phyloP scores from a whole-genome alignment of 2,888 invertebrate genomes.

The Hypena proboscidalis region DNA sequence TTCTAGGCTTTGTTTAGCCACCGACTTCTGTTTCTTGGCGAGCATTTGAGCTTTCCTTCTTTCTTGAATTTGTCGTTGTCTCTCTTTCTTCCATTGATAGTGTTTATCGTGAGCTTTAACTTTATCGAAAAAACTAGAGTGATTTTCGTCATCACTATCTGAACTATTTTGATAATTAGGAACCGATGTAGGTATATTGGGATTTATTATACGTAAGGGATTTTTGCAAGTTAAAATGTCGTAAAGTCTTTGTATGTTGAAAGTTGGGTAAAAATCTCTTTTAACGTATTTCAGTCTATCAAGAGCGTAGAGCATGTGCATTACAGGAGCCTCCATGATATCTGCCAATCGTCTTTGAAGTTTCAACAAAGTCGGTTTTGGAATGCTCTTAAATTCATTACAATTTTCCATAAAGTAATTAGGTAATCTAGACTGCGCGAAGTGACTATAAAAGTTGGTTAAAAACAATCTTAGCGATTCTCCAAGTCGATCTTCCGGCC shows the following conservation, averaged over 20 bases:
- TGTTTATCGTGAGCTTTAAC: constrained; percentile 81
- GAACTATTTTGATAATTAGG: constrained; percentile 57
- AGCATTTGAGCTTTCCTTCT: constrained; percentile 60
- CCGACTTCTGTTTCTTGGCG: constrained; percentile 59
- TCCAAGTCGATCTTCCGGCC: constrained; percentile 91
- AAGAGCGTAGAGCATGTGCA: constrained; percentile 88
- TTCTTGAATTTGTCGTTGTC: constrained; percentile 69
- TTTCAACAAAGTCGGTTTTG: constrained; percentile 85
- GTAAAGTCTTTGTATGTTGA: constrained; percentile 86
- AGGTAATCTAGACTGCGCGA: constrained; percentile 86
- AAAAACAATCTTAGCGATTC: constrained; percentile 87
- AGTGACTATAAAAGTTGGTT: constrained; percentile 85
- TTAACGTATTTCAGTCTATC: constrained; percentile 87
- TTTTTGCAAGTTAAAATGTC: constrained; percentile 85
- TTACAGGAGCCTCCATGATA: constrained; percentile 89
- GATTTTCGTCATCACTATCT: constrained; percentile 71
- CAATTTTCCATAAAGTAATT: constrained; percentile 91
- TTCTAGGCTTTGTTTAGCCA: constrained; percentile 71
- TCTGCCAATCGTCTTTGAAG: constrained; percentile 88
- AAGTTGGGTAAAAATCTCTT: constrained; percentile 87
- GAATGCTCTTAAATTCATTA: constrained; percentile 90
- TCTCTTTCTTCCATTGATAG: constrained; percentile 78
- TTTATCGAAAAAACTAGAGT: constrained; percentile 72
- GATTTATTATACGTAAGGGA: constrained; percentile 78
- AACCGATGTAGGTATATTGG: constrained; percentile 60